Evolutionary conservation across 2,888 invertebrate species (phyloP), one percentile per base, ranked within the genome.

Genomic region (Stramonita haemastoma): DNA sequence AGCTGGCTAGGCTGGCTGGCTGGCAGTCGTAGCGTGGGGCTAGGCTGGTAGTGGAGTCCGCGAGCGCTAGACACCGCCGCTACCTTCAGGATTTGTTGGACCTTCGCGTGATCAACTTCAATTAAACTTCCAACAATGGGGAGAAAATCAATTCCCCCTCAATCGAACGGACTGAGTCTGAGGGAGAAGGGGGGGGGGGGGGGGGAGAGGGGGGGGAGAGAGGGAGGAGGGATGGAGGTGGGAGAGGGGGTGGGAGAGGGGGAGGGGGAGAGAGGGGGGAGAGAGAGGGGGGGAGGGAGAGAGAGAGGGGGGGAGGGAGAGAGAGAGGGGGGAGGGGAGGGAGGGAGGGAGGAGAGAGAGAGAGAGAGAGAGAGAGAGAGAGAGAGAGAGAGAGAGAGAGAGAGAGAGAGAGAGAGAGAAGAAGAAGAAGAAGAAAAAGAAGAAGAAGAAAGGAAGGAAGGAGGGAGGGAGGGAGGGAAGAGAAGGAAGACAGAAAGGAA

Each of bases 101-200:
- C 56, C n/a, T 46, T 89, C 26, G 89, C 89, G 89, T 89, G 89
- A 89, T 70, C 84, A 73, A 85, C 73, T 89, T 85, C 83, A 89
- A 89, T 89, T 89, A 89, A 73, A 83, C 66, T 84, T 85, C 34
- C 36, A 85, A 70, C 89, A 85, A 85, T 70, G 85, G 70, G 60
- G 79, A 66, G 22, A 88, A 89, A 89, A 85, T 85, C 84, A 89
- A 85, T 89, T 73, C 89, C 85, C 85, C 84, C 32, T 83, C 84
- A 66, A 85, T 89, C 84, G 89, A 89, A 89, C 19, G 70, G 84
- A 56, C 66, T n/a, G 19, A 13, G 66, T 34, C n/a, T 36, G 36
- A 60, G 17, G 29, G 26, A 22, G 32, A 34, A 34, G 66, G 13
- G 36, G 46, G 79, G 57, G 79, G 60, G 13, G 19, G 29, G 32